phyloP scores from a whole-genome alignment of 2,888 invertebrate species.

The Scaptomyza reducta region DNA sequence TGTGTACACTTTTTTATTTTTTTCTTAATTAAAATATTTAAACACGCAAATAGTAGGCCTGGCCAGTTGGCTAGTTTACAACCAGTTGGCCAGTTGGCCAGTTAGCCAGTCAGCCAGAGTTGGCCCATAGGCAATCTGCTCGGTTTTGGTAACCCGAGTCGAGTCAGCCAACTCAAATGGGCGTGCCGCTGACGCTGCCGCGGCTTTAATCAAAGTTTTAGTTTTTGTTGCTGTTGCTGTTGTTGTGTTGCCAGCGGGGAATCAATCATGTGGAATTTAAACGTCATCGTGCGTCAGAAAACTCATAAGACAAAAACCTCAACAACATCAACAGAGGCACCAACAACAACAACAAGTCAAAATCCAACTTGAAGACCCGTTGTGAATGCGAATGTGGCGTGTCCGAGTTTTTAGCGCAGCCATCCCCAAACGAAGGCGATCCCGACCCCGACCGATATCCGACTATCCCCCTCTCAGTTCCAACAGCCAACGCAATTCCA shows the following conservation, averaged over 20 bases:
- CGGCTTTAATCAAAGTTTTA: conserved; percentile 76
- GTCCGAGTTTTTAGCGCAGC: conserved; percentile 73
- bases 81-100: conserved; percentile 54
- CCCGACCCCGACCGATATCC: conserved; percentile 22
- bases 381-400: conserved; percentile 76
- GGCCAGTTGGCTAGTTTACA: conserved; percentile 62
- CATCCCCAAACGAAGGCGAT: conserved; percentile 51
- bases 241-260: conserved; percentile 69
- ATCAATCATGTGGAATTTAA: conserved; percentile 79
- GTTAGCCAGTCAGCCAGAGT: conserved; percentile 44
- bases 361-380: conserved; percentile 60
- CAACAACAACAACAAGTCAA: conserved; percentile 21
- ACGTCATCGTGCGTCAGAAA: conserved; percentile 80
- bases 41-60: conserved; percentile 76
- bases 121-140: conserved; percentile 23
- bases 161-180: conserved; percentile 52
- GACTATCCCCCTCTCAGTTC: neutral
- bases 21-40: conserved; percentile 74
- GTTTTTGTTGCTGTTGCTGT: neutral
- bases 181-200: conserved; percentile 64
- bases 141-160: conserved; percentile 32
- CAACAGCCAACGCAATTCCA: conserved; percentile 66
- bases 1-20: neutral
- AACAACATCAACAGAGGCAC: conserved; percentile 51
- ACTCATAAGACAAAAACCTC: conserved; percentile 71